Conservation (phyloP, 2,888 invertebrate genomes). For the Glyphotaelius pellucidus region DNA sequence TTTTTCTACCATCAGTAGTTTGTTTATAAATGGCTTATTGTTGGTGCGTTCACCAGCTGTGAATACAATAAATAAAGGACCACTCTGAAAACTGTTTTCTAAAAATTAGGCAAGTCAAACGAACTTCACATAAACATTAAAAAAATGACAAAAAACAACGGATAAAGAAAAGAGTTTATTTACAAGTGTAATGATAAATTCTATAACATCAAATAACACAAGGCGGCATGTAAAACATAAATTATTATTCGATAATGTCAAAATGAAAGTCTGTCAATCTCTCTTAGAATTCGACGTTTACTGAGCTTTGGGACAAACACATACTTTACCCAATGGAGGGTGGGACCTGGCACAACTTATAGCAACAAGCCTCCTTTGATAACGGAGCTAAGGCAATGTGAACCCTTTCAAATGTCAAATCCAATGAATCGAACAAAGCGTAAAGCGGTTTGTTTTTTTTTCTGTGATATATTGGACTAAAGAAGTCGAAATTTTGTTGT, state of each 20-base stretch:
- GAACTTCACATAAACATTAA: too few species aligned
- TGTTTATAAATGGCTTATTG: too few species aligned
- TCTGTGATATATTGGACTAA: conserved; percentile 48
- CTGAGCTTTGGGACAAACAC: neutral
- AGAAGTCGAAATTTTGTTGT: conserved; percentile 43
- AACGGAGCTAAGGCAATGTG: conserved; percentile 52
- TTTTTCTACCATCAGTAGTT: too few species aligned
- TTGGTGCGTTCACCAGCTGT: too few species aligned
- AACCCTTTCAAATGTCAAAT: conserved; percentile 64
- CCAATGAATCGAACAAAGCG: conserved; percentile 61
- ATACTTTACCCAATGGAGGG: neutral
- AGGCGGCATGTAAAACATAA: neutral
- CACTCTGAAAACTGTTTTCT: too few species aligned
- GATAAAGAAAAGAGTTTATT: neutral
- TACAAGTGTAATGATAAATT: neutral
- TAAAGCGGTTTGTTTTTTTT: conserved; percentile 54
- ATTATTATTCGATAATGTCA: neutral
- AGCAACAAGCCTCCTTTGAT: conserved; percentile 57
- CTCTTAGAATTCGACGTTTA: neutral
- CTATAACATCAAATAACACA: neutral
- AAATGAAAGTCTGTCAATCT: neutral
- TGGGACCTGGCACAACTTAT: neutral
- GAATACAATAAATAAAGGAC: too few species aligned
- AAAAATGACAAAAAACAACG: too few species aligned
- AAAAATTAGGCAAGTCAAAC: too few species aligned